These are phyloP conservation scores for Drosophila yakuba DNA, from an alignment of 1,140 invertebrate species.

Conservation along the genomic window DNA sequence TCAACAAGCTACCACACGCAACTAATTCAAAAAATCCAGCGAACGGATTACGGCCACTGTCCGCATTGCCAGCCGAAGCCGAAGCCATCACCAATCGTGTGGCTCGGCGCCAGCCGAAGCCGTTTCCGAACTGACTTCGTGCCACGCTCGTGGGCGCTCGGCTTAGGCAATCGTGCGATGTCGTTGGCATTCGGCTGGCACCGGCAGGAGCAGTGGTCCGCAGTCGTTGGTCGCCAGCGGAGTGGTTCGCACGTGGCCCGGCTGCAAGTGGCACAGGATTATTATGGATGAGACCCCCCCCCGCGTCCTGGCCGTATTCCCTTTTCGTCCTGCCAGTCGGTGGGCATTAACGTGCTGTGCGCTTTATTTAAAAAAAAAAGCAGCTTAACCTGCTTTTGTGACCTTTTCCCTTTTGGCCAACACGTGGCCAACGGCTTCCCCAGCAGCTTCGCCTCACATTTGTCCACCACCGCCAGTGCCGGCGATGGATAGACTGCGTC, in stretches of 20 bases:
- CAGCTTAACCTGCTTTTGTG: constrained; percentile 82
- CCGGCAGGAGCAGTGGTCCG: neutral
- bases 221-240: constrained; percentile 53
- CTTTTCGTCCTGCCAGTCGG: constrained; percentile 3
- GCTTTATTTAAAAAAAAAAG: constrained; percentile 71
- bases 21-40: constrained; percentile 84
- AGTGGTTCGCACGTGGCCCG: constrained; percentile 53
- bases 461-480: constrained; percentile 17
- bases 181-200: neutral
- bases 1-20: constrained; percentile 84
- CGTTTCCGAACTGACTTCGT: too few species aligned
- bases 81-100: constrained; percentile 37
- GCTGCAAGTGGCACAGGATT: constrained; percentile 1
- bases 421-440: constrained; percentile 27
- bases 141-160: too few species aligned
- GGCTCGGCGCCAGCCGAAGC: constrained; percentile 8
- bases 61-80: constrained; percentile 12
- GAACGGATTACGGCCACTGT: constrained; percentile 75
- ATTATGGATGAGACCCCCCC: too few species aligned
- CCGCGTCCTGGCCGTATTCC: neutral
- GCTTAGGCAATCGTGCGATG: neutral
- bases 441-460: constrained; percentile 39
- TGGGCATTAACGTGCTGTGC: constrained; percentile 66
- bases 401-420: constrained; percentile 75
- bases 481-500: constrained; percentile 22